Conservation (phyloP, 2,888 invertebrate species). For the Diaprepes abbreviatus region DNA sequence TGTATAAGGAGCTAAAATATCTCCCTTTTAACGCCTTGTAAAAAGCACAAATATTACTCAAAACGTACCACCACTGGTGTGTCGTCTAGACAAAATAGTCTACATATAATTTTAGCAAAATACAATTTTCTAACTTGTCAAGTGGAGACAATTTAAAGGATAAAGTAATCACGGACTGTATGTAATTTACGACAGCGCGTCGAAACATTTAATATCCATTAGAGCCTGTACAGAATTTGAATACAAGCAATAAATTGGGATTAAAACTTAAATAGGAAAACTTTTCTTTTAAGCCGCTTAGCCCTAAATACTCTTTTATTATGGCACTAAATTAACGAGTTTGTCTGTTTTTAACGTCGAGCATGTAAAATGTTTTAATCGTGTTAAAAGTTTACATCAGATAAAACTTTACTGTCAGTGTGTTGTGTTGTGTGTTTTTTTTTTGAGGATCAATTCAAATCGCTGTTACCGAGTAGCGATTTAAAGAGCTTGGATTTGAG, state of each 20-base stretch:
- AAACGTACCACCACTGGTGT: too few relatives aligned
- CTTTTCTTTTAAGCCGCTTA: conserved; percentile 37
- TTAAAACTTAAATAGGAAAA: conserved; percentile 46
- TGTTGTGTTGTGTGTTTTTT: too few relatives aligned
- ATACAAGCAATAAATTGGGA: conserved; percentile 46
- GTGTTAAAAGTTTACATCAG: conserved; percentile 12
- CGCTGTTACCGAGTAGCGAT: too few relatives aligned
- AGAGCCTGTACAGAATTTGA: conserved; percentile 37
- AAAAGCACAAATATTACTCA: too few relatives aligned
- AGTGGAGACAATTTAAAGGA: conserved; percentile 23
- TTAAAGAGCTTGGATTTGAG: too few relatives aligned
- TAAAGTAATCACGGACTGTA: conserved; percentile 32
- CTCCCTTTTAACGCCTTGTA: too few relatives aligned
- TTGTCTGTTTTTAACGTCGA: conserved; percentile 15
- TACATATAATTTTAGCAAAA: conserved; percentile 7
- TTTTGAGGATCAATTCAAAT: too few relatives aligned
- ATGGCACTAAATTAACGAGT: conserved; percentile 19
- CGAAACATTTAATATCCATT: conserved; percentile 41
- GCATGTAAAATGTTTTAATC: conserved; percentile 15
- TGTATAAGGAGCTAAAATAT: too few relatives aligned
- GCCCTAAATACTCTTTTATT: conserved; percentile 38
- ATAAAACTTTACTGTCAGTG: background rate
- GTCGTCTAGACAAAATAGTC: too few relatives aligned
- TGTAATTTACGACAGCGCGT: conserved; percentile 39
- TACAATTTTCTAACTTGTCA: conserved; percentile 22